Percentiles rank a stretch among this genome's conserved stretches.
These are phyloP conservation scores for Trypoxylon attenuatum DNA, from an alignment of 2,888 invertebrate genomes.

Conservation along the genomic window DNA sequence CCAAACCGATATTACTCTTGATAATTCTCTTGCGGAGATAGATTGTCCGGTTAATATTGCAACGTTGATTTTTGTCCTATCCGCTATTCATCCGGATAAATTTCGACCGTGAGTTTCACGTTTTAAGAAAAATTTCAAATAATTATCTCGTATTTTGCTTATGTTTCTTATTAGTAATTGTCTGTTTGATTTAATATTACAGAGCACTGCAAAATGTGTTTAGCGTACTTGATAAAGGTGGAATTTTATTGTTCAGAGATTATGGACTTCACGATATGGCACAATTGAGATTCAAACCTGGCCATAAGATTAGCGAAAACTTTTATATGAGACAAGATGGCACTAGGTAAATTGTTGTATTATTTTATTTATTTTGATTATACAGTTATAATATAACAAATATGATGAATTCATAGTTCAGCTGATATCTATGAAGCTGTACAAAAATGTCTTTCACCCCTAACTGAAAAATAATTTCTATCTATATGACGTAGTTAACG, in stretches of 20 bases:
- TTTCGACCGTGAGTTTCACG: slow-evolving; percentile 77
- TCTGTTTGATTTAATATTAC: slow-evolving; percentile 18
- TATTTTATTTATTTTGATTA: neutral
- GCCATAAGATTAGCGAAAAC: slow-evolving; percentile 93
- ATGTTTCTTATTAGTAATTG: too few species aligned
- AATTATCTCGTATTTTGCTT: too few species aligned
- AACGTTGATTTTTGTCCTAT: slow-evolving; percentile 95
- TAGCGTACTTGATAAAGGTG: slow-evolving; percentile 83
- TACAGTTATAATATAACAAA: neutral
- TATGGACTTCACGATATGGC: slow-evolving; percentile 98
- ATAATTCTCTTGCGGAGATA: slow-evolving; percentile 77
- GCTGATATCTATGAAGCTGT: slow-evolving; percentile 59
- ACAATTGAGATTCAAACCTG: slow-evolving; percentile 93
- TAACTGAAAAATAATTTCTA: slow-evolving; percentile 74
- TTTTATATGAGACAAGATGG: slow-evolving; percentile 98
- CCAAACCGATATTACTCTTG: slow-evolving; percentile 88
- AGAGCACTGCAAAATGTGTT: slow-evolving; percentile 78
- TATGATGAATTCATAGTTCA: slow-evolving; percentile 15
- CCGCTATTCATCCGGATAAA: slow-evolving; percentile 93
- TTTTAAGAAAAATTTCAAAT: too few species aligned
- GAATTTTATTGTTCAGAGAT: slow-evolving; percentile 90
- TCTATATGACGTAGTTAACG: too few species aligned
- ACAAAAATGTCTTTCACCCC: slow-evolving; percentile 73
- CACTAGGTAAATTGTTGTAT: slow-evolving; percentile 80
- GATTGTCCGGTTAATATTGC: slow-evolving; percentile 84